Conservation (phyloP, 2,113 vertebrate genomes). For the Chionis minor region DNA sequence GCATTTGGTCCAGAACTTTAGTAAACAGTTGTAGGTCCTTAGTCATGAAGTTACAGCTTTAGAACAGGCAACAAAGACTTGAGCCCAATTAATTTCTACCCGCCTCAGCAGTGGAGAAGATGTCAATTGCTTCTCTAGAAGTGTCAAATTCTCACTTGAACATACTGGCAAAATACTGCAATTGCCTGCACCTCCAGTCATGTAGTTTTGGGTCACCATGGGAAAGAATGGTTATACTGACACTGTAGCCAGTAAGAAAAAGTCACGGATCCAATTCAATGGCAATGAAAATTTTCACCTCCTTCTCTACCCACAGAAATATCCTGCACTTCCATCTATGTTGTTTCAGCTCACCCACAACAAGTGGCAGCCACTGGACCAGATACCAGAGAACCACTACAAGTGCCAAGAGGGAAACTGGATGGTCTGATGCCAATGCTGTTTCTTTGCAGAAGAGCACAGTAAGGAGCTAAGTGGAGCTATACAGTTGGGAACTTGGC, state of each 20-base stretch:
- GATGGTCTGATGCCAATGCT: neutral
- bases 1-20: neutral
- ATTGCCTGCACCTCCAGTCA: neutral
- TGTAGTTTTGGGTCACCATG: rapidly evolving
- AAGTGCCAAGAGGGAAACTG: neutral
- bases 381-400: neutral
- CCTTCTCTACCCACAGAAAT: neutral
- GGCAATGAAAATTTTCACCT: neutral
- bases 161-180: neutral
- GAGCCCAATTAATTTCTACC: neutral
- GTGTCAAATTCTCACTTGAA: neutral
- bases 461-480: neutral
- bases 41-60: neutral
- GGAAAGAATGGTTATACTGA: neutral
- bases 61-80: neutral
- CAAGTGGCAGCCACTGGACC: neutral
- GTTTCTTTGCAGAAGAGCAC: neutral
- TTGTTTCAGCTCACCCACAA: neutral
- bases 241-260: neutral
- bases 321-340: neutral
- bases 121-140: neutral
- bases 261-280: neutral
- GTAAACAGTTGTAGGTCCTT: neutral
- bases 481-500: neutral
- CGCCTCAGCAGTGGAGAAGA: neutral